These are phyloP conservation scores for Mycteria americana DNA, from an alignment of 2,797 vertebrate species.

Conservation along the genomic window DNA sequence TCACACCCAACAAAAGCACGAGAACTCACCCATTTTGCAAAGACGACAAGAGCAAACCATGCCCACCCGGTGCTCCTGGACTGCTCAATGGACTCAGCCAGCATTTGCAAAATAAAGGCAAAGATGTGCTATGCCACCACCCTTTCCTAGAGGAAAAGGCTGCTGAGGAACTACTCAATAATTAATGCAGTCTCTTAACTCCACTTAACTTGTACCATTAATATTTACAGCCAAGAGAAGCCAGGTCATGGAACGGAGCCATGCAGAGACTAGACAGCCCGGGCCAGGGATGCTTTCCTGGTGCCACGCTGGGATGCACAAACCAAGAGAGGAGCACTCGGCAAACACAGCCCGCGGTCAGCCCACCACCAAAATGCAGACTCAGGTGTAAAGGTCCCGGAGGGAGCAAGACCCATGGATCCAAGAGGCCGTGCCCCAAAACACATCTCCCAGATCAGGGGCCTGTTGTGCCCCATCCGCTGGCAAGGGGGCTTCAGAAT, in stretches of 20 bases:
- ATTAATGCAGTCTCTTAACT: not conserved
- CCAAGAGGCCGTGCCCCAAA: no score
- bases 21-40: accelerated
- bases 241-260: not conserved
- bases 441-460: not conserved
- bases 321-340: accelerated
- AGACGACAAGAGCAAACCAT: not conserved
- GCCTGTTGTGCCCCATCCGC: not conserved
- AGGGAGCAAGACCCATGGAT: not conserved
- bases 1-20: not conserved
- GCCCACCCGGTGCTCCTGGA: accelerated
- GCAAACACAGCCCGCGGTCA: accelerated
- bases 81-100: not conserved
- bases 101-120: not conserved
- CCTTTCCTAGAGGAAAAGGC: not conserved
- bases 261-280: not conserved
- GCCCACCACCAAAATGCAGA: not conserved
- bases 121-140: accelerated
- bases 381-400: accelerated
- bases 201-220: not conserved
- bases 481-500: not conserved
- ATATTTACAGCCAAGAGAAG: not conserved
- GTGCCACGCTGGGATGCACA: not conserved
- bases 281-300: not conserved
- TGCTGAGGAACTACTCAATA: not conserved